These are phyloP conservation scores for Microcebus murinus DNA, from an alignment of 2,113 vertebrate species.

Conservation along the genomic window DNA sequence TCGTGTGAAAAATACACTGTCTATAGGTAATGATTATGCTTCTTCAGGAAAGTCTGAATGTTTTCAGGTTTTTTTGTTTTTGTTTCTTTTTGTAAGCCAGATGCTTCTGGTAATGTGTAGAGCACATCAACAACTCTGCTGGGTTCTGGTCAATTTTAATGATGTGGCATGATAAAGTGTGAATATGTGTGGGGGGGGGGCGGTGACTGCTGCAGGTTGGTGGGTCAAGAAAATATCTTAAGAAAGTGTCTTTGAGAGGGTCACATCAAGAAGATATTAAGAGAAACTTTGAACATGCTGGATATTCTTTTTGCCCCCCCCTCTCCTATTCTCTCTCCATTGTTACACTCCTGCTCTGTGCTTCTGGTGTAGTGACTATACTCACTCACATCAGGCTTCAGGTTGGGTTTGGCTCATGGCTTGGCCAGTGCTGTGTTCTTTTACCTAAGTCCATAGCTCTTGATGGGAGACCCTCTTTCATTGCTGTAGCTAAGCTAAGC, in stretches of 20 bases:
- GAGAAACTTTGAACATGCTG: neutral
- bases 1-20: neutral
- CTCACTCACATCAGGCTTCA: neutral
- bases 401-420: neutral
- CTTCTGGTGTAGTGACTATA: neutral
- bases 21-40: neutral
- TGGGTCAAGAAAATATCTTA: neutral
- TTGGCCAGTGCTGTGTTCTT: neutral
- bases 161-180: too few relatives aligned
- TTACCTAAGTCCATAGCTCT: too few relatives aligned
- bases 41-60: neutral
- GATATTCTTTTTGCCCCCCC: neutral
- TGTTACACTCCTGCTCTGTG: neutral
- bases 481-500: neutral
- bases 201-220: neutral
- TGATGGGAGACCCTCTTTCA: neutral
- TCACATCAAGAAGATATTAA: neutral
- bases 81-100: neutral
- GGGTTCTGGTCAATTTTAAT: neutral
- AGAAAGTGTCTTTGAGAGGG: neutral
- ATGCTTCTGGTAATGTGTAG: neutral
- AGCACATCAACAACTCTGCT: neutral
- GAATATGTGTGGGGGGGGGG: neutral
- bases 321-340: accelerated
- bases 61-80: neutral